phyloP scores from a whole-genome alignment of 2,797 vertebrate species.

The Xyrichtys novacula region DNA sequence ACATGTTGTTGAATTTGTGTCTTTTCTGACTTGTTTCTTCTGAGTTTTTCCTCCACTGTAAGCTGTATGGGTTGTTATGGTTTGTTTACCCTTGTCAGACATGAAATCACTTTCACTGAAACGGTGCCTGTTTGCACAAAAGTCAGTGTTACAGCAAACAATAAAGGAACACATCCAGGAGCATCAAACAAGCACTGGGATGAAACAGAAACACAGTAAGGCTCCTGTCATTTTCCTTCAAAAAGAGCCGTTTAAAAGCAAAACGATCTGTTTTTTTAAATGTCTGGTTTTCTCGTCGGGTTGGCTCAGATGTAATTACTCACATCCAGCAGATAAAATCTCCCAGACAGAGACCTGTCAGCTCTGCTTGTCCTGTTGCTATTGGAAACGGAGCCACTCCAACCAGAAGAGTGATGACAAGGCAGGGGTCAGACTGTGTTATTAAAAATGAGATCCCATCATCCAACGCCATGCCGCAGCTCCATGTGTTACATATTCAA shows the following conservation, averaged over 20 bases:
- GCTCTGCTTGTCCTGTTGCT: conserved; percentile 46
- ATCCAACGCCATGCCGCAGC: neutral
- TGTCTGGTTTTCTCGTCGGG: neutral
- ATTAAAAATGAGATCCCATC: conserved; percentile 39
- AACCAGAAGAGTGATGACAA: conserved; percentile 36
- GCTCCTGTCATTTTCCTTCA: neutral
- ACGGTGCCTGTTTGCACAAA: too few relatives aligned
- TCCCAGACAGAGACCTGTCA: conserved; percentile 18
- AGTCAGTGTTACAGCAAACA: too few relatives aligned
- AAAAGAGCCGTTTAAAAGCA: neutral
- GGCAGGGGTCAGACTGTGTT: conserved; percentile 39
- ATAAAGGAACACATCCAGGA: too few relatives aligned
- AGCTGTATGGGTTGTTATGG: too few relatives aligned
- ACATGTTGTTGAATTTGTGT: too few relatives aligned
- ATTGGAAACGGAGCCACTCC: conserved; percentile 44
- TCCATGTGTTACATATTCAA: neutral
- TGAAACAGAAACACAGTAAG: neutral
- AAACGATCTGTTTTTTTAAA: neutral
- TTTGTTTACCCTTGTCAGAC: too few relatives aligned
- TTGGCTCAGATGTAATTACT: conserved; percentile 27
- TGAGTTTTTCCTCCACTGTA: too few relatives aligned
- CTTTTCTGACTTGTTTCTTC: too few relatives aligned
- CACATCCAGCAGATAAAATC: conserved; percentile 42
- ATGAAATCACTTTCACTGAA: too few relatives aligned
- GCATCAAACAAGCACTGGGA: too few relatives aligned